These are phyloP conservation scores for Epinephelus malabaricus DNA, from an alignment of 2,797 vertebrate genomes.

Conservation along the genomic window DNA sequence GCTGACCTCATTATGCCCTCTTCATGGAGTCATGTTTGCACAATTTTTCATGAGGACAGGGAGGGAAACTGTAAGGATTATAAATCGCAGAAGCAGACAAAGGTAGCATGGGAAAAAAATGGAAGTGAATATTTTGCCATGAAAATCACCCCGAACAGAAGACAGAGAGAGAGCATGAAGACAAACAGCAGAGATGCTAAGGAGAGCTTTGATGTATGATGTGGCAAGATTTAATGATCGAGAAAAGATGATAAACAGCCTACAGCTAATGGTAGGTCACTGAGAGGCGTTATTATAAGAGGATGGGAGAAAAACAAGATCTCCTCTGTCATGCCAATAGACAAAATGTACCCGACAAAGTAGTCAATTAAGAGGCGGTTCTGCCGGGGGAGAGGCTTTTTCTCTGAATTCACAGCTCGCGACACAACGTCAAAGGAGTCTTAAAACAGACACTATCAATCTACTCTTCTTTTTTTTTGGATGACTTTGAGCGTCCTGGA, in stretches of 20 bases:
- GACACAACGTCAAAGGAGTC: constrained; percentile 14
- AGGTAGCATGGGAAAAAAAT: constrained; percentile 7
- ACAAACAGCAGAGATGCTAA: constrained; percentile 14
- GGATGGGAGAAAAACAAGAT: constrained; percentile 21
- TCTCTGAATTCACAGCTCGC: constrained; percentile 8
- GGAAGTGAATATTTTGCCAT: constrained; percentile 14
- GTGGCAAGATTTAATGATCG: constrained; percentile 49
- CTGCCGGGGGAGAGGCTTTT: constrained; percentile 18
- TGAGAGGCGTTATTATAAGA: constrained; percentile 14
- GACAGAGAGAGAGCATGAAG: constrained; percentile 1
- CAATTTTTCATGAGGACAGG: constrained; percentile 7
- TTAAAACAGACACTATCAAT: constrained; percentile 42
- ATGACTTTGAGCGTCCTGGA: constrained; percentile 40
- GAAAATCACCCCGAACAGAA: constrained; percentile 5
- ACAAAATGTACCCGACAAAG: constrained; percentile 25
- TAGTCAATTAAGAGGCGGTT: constrained; percentile 5
- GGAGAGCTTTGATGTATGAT: constrained; percentile 42
- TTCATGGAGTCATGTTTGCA: constrained; percentile 24
- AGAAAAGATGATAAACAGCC: constrained; percentile 53
- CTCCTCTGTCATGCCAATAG: constrained; percentile 24
- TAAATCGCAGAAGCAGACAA: constrained; percentile 18
- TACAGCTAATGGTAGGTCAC: constrained; percentile 30
- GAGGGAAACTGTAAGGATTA: constrained; percentile 2
- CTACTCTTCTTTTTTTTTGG: constrained; percentile 6
- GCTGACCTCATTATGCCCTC: constrained; percentile 29